Conservation (phyloP, 2,113 vertebrate genomes). For the Tonatia bakeri region DNA sequence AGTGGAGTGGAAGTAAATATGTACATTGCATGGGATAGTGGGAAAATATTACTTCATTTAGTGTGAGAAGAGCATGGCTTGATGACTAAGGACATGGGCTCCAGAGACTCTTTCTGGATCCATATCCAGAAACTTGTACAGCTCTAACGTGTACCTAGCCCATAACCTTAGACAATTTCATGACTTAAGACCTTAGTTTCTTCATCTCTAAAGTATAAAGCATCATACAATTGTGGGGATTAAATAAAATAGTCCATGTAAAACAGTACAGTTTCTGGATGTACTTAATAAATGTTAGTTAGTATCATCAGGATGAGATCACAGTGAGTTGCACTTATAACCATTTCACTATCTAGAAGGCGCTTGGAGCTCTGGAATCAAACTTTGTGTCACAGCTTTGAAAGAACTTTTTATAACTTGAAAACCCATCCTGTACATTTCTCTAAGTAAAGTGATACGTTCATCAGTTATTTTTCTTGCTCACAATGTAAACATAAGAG, state of each 20-base stretch:
- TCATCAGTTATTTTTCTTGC: not conserved
- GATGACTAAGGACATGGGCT: not conserved
- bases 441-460: not conserved
- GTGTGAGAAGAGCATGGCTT: not conserved
- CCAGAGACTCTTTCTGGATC: not conserved
- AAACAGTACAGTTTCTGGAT: not conserved
- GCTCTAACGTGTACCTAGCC: not conserved
- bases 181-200: not conserved
- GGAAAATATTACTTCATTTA: not conserved
- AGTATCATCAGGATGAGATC: not conserved
- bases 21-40: not conserved
- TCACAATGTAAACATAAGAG: not conserved
- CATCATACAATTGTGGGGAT: not conserved
- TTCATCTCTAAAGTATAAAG: not conserved
- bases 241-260: not conserved
- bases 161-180: not conserved
- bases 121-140: not conserved
- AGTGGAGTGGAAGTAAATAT: not conserved
- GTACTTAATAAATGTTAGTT: not conserved
- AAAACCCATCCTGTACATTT: not conserved
- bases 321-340: not conserved
- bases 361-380: not conserved
- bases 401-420: not conserved
- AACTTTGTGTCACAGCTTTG: not conserved
- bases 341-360: not conserved